Percentiles rank a stretch among this genome's conserved stretches.
phyloP scores from a whole-genome alignment of 1,140 invertebrate genomes.

The Campoletis sonorensis region DNA sequence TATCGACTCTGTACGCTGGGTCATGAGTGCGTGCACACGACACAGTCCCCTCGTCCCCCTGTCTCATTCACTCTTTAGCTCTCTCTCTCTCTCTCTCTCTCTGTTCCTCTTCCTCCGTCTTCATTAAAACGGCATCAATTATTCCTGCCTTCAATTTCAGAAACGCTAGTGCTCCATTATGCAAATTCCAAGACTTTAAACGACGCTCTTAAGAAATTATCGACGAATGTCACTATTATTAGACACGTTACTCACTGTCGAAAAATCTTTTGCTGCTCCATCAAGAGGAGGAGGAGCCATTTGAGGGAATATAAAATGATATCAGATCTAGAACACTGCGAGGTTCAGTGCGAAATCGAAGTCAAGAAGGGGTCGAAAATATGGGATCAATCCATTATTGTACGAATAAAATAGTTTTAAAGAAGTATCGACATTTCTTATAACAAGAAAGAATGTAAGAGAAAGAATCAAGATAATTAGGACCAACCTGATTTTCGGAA shows the following conservation, averaged over 20 bases:
- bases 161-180: not conserved
- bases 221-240: no score
- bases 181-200: not conserved
- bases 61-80: not conserved
- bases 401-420: no score
- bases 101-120: not conserved
- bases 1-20: slow-evolving; percentile 11
- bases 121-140: not conserved
- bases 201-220: not conserved
- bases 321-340: not conserved
- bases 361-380: not conserved
- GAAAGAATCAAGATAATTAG: not conserved
- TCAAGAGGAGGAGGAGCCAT: not conserved
- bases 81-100: not conserved
- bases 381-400: no score
- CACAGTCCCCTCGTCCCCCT: not conserved
- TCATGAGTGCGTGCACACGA: slow-evolving; percentile 25
- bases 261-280: no score
- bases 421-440: no score
- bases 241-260: no score
- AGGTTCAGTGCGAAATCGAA: not conserved
- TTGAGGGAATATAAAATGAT: not conserved
- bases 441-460: not conserved
- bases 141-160: not conserved
- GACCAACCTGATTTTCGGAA: slow-evolving; percentile 96